Evolutionary conservation across 2,888 invertebrate species (phyloP), one percentile per base, ranked within the genome.

Genomic region (Ectemnius continuus): DNA sequence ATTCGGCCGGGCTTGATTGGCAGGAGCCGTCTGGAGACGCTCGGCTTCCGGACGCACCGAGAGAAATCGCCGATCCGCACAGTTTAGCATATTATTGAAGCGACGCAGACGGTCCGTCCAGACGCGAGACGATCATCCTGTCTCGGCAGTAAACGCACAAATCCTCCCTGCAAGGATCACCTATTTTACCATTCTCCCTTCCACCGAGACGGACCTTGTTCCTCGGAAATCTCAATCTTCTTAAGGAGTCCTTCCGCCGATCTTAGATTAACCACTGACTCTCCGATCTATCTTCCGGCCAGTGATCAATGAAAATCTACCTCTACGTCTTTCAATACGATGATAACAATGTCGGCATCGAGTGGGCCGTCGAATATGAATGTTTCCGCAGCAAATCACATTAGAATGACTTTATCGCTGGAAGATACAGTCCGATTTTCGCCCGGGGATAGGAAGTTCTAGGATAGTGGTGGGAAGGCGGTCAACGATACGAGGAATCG

Each of bases 11-110:
- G 16, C 16, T 52, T 52, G 52, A 52, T 52, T 13, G 52, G 16
- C 52, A 52, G 52, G 16, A 52, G 52, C 52, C 16, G 52, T 16
- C 52, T 52, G 52, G 52, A 52, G 52, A 16, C 16, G 52, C 2
- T 52, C 52, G 52, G 3, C n/a, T 20, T 66, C 18, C 48, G 52
- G 16, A 20, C 26, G 16, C 46, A 61, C 18, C 23, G 46, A 45
- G n/a, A 8, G 61, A 57, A 63, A 59, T 67, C 67, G 58, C 2
- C 63, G 74, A 74, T 67, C 62, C 63, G 58, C 56, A n/a, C 36
- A 45, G 59, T 60, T 72, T 57, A 62, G 65, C 46, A 65, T 66
- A 69, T 70, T 74, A 64, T 70, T 60, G 74, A 66, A 57, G 65
- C 59, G 14, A 45, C 48, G 26, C n/a, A 45, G 61, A 48, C 64